Evolutionary conservation across 2,113 vertebrate species (phyloP), one percentile per base, ranked within the genome.

Genomic region (Oncorhynchus masou): DNA sequence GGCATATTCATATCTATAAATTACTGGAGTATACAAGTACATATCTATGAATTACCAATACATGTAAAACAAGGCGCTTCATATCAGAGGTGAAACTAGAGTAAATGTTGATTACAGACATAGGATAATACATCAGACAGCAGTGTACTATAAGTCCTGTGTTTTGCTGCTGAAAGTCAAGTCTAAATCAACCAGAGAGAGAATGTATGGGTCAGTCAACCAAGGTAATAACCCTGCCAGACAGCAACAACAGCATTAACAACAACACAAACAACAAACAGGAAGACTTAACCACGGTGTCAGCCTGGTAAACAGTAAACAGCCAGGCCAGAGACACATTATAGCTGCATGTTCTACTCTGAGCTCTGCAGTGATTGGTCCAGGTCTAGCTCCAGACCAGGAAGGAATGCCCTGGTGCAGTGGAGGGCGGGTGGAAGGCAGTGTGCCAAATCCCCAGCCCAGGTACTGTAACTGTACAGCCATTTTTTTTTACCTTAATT

Each of bases 71-170:
- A 54, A 51, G 9, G 15, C 0, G 51, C 51, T 54, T 16, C 16
- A 19, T 54, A 54, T 54, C 51, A 54, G 51, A 54, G 51, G 16
- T 5, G 51, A 54, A 54, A 54, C 51, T 15, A 19, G 4, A 54
- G 86, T 88, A 90, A 86, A 92, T 93, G 87, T 84, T 87, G 77
- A 91, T 92, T 88, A 89, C 62, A 83, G 27, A 31, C 81, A 68
- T 79, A 48, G 76, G 83, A 20, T 34, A 87, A 83, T 82, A 70
- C 70, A 68, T 59, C 29, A n/a, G 77, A 74, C 70, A 78, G 85
- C 81, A 64, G 76, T 45, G 74, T 68, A 77, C 70, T 49, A 65
- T 75, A 82, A 76, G 80, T 79, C 51, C 71, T 79, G 70, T 76
- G 88, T 83, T 74, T 76, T n/a, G 5, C 87, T 39, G 76, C 75